Conservation (phyloP, 2,888 invertebrate genomes). For the Branchellion lobata region DNA sequence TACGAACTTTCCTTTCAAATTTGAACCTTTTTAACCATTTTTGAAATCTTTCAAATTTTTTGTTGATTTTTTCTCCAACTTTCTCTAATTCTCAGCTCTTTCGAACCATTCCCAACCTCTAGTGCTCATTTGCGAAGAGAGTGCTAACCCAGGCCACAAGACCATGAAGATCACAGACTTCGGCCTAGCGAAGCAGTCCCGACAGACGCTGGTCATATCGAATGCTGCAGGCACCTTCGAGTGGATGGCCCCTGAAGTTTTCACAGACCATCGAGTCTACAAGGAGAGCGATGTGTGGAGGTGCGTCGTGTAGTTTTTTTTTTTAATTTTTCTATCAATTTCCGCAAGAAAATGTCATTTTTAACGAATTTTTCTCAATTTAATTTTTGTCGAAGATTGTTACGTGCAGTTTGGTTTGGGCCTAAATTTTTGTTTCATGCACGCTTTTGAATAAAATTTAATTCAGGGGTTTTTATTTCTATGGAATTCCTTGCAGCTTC, state of each 20-base stretch:
- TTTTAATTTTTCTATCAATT: background rate
- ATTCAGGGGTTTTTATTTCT: background rate
- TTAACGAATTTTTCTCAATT: background rate
- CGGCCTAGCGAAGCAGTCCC: constrained; percentile 37
- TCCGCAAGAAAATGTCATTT: background rate
- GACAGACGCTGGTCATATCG: constrained; percentile 12
- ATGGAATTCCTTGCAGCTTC: constrained; percentile 19
- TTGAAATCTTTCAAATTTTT: too few relatives aligned
- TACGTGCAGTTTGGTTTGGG: too few relatives aligned
- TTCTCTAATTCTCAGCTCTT: too few relatives aligned
- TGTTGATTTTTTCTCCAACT: too few relatives aligned
- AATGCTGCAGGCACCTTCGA: constrained; percentile 42
- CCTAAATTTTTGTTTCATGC: background rate
- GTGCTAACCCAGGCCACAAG: constrained; percentile 20
- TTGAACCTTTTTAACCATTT: too few relatives aligned
- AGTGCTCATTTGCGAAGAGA: constrained; percentile 38
- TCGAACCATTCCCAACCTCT: background rate
- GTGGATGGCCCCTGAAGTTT: constrained; percentile 44
- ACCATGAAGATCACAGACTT: constrained; percentile 45
- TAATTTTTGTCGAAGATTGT: background rate
- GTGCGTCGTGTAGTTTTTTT: background rate
- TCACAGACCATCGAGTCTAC: constrained; percentile 38
- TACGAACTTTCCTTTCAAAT: too few relatives aligned
- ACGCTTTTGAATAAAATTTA: background rate
- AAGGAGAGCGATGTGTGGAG: constrained; percentile 44